Conservation (phyloP, 2,113 vertebrate genomes). For the chimpanzee (Pan troglodytes) region NHGRI_mPanTro3-v2.1_pri NC_086015.1:13172001-13172500, state of each 20-base stretch:
- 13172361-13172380: slow-evolving; percentile 38
- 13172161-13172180: background rate
- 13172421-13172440: background rate
- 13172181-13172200: background rate
- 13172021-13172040: background rate
- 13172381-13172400: background rate
- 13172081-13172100: background rate
- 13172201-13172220: background rate
- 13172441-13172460: background rate
- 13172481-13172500: background rate
- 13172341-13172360: background rate
- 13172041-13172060: background rate
- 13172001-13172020: background rate
- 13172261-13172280: background rate
- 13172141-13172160: background rate
- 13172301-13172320: background rate
- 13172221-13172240: background rate
- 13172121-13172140: background rate
- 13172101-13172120: background rate
- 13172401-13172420: slow-evolving; percentile 7
- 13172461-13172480: background rate
- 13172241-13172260: background rate
- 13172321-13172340: background rate
- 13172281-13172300: background rate
- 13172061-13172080: background rate